Evolutionary conservation across 2,113 vertebrate species (phyloP).

Genomic region (Paedocypris sp.): DNA sequence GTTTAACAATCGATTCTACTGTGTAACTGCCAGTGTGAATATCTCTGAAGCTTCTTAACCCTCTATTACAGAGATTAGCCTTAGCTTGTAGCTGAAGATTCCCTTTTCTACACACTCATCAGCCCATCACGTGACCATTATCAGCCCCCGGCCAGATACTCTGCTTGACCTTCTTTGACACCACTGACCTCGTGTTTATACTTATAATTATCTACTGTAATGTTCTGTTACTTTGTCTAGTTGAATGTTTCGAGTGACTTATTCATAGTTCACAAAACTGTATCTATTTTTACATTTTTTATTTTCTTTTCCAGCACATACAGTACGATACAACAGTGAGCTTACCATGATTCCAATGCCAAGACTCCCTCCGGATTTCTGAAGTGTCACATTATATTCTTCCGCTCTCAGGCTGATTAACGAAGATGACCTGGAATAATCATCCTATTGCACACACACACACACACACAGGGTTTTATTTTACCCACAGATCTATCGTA

Average conservation of each 20-base stretch:
- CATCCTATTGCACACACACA: slow-evolving; percentile 45
- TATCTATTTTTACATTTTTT: too few relatives aligned
- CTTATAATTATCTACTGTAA: too few relatives aligned
- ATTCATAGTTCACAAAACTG: too few relatives aligned
- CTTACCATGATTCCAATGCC: slow-evolving; percentile 81
- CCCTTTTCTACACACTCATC: not conserved
- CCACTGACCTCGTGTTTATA: not conserved
- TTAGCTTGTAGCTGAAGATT: not conserved
- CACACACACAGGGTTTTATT: not conserved
- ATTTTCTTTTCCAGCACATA: not conserved
- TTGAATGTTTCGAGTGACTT: too few relatives aligned
- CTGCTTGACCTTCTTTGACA: not conserved
- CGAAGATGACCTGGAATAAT: slow-evolving; percentile 27
- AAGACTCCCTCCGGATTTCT: slow-evolving; percentile 70
- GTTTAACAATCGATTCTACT: not conserved
- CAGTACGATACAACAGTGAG: not conserved
- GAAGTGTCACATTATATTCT: slow-evolving; percentile 64
- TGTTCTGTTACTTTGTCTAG: too few relatives aligned
- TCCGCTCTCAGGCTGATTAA: slow-evolving; percentile 44
- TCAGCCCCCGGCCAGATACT: not conserved
- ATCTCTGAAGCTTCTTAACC: slow-evolving; percentile 6
- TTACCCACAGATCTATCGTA: too few relatives aligned
- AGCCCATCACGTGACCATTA: not conserved
- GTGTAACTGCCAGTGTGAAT: not conserved
- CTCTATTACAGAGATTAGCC: slow-evolving; percentile 5